Conservation (phyloP, 2,113 vertebrate species). For the Pangasianodon gigas region DNA sequence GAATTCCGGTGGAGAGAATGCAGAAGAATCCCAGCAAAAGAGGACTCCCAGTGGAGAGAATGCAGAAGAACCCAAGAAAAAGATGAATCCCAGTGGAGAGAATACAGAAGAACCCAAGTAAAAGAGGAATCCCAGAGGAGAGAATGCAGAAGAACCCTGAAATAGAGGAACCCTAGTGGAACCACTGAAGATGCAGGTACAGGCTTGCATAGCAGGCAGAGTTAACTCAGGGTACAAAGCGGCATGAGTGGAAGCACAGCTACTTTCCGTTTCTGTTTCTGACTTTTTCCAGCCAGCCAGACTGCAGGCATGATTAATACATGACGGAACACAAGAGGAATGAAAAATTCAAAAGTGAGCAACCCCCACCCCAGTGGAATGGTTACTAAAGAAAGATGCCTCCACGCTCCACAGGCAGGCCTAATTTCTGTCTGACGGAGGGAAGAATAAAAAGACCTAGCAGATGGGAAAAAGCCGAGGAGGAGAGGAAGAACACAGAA, state of each 20-base stretch:
- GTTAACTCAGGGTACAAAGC: neutral
- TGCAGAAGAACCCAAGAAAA: neutral
- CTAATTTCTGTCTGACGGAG: slow-evolving; percentile 19
- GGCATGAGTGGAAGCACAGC: neutral
- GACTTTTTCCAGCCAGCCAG: slow-evolving; percentile 71
- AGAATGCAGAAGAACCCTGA: neutral
- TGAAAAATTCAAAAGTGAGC: slow-evolving; percentile 67
- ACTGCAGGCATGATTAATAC: slow-evolving; percentile 73
- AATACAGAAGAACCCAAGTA: neutral
- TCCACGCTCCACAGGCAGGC: neutral
- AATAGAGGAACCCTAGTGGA: neutral
- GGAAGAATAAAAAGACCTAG: neutral
- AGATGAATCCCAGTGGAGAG: neutral
- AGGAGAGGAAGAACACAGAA: slow-evolving; percentile 21
- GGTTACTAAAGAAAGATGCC: slow-evolving; percentile 39
- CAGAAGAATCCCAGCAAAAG: neutral
- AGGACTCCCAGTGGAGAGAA: neutral
- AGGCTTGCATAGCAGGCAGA: neutral
- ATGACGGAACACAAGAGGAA: slow-evolving; percentile 64
- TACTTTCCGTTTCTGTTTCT: slow-evolving; percentile 64
- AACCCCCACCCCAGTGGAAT: slow-evolving; percentile 21
- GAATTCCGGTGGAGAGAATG: neutral
- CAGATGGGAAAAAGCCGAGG: slow-evolving; percentile 4
- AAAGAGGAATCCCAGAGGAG: neutral
- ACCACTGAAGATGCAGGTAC: neutral